Evolutionary conservation across 2,113 vertebrate genomes (phyloP).

Genomic region (Semnornis frantzii): DNA sequence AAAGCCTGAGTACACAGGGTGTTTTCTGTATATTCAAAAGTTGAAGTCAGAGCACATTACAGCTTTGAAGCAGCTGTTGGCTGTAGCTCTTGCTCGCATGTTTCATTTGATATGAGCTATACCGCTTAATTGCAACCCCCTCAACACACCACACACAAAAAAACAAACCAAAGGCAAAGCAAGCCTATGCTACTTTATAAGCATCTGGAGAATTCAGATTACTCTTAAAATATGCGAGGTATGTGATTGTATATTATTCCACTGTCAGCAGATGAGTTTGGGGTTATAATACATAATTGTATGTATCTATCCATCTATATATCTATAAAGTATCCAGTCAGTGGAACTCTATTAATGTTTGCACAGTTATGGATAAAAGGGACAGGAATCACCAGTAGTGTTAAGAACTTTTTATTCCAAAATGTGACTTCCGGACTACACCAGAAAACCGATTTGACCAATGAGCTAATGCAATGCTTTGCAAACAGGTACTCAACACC

Average conservation of each 20-base stretch:
- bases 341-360: neutral
- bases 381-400: neutral
- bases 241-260: slow-evolving; percentile 27
- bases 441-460: neutral
- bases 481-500: neutral
- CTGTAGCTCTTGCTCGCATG: neutral
- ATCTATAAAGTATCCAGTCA: neutral
- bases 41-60: neutral
- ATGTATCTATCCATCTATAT: neutral
- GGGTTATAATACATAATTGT: neutral
- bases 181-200: neutral
- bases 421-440: neutral
- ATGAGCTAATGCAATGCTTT: neutral
- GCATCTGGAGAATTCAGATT: slow-evolving; percentile 20
- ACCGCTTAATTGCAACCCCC: neutral
- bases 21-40: neutral
- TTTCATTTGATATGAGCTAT: neutral
- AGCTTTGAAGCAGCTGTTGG: slow-evolving; percentile 5
- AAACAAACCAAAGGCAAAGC: neutral
- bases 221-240: slow-evolving; percentile 38
- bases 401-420: neutral
- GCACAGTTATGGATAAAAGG: neutral
- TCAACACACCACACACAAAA: neutral
- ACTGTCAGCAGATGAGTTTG: neutral
- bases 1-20: neutral